These are phyloP conservation scores for Nemotelus nigrinus DNA, from an alignment of 2,888 invertebrate genomes.

Conservation along the genomic window DNA sequence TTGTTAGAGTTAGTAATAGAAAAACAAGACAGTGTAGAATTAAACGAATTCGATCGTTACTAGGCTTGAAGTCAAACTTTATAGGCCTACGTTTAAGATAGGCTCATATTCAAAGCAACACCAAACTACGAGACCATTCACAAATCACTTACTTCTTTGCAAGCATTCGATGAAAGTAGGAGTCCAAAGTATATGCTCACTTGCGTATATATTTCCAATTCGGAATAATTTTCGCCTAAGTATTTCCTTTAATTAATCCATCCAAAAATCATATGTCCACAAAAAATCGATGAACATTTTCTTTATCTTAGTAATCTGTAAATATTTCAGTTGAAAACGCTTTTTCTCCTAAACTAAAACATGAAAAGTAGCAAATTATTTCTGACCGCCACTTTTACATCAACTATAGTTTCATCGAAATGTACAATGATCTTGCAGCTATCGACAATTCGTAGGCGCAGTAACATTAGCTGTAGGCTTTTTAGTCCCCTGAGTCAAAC, in stretches of 20 bases:
- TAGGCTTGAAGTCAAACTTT: constrained; percentile 19
- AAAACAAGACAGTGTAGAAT: constrained; percentile 16
- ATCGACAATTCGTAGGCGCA: constrained; percentile 29
- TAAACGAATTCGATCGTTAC: constrained; percentile 15
- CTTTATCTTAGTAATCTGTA: too few relatives aligned
- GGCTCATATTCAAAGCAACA: neutral
- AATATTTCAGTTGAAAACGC: too few relatives aligned
- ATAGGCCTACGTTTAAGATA: constrained; percentile 20
- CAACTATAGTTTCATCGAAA: neutral
- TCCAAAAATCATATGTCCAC: too few relatives aligned
- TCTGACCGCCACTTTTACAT: constrained; percentile 3
- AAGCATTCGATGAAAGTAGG: too few relatives aligned
- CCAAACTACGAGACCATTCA: constrained; percentile 7
- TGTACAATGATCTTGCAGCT: neutral
- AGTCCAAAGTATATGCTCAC: neutral
- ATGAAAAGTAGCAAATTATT: neutral
- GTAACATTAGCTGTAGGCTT: constrained; percentile 17
- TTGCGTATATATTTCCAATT: neutral
- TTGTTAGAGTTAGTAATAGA: constrained; percentile 14
- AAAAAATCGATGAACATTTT: too few relatives aligned
- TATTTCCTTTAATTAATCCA: too few relatives aligned
- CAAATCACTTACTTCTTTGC: too few relatives aligned
- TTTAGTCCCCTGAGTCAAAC: constrained; percentile 12
- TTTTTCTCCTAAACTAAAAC: too few relatives aligned
- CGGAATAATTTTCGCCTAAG: neutral